These are phyloP conservation scores for Nyctibius grandis DNA, from an alignment of 2,797 vertebrate species.

Conservation along the genomic window DNA sequence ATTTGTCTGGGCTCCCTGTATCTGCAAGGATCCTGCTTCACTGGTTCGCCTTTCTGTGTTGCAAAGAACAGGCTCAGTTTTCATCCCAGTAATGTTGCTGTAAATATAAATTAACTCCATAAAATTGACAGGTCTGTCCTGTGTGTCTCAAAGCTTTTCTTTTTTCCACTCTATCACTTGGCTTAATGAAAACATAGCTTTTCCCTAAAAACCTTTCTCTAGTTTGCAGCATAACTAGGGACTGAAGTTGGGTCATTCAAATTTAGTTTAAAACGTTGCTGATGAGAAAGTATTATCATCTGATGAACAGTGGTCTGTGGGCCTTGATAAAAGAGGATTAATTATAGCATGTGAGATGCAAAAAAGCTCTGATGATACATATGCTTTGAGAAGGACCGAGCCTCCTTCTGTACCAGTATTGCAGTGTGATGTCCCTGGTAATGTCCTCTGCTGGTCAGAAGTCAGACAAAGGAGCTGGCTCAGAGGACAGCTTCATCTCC, in stretches of 20 bases:
- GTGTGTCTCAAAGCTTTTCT: not conserved
- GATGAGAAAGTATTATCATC: not conserved
- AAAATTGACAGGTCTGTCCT: not conserved
- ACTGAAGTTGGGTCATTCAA: not conserved
- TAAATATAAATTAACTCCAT: not conserved
- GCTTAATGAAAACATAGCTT: not conserved
- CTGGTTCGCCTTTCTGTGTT: not conserved
- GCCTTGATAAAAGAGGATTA: not conserved
- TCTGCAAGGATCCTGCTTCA: not conserved
- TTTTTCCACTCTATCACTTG: not conserved
- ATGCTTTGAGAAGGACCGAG: not conserved
- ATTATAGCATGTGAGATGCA: not conserved
- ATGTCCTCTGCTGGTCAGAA: not conserved
- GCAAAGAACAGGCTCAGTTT: not conserved
- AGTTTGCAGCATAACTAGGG: not conserved
- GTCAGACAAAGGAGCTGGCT: not conserved
- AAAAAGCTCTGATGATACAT: fast-evolving
- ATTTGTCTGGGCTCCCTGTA: not conserved
- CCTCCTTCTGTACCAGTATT: not conserved
- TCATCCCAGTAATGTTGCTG: fast-evolving
- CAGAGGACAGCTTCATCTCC: not conserved
- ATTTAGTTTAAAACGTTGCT: not conserved
- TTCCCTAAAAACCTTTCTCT: not conserved
- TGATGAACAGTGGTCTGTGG: not conserved
- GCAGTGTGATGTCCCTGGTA: too few relatives aligned